A percentile compares a stretch with the other conserved stretches of the same genome.
Conservation (phyloP, 2,113 vertebrate genomes). For the Heptranchias perlo region DNA sequence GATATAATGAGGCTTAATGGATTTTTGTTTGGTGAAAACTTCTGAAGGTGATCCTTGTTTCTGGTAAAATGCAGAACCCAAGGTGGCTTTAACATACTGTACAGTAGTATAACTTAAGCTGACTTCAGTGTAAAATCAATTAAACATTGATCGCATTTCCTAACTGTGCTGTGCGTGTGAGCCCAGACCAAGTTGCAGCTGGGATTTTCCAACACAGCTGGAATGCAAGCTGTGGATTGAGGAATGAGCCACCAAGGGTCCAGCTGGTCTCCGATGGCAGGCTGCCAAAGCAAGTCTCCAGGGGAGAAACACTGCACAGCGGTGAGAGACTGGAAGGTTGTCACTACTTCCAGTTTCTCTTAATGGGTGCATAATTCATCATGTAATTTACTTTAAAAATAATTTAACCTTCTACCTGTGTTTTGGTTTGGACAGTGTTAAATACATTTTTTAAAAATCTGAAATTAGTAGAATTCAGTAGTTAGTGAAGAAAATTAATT, state of each 20-base stretch:
- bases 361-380: background rate
- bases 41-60: background rate
- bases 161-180: background rate
- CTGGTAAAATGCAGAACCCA: background rate
- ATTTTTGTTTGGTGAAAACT: background rate
- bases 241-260: background rate
- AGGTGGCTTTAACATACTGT: background rate
- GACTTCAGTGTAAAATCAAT: background rate
- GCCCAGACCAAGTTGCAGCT: background rate
- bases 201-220: background rate
- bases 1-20: background rate
- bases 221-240: background rate
- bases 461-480: background rate
- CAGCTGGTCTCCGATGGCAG: background rate
- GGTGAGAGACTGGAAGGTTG: background rate
- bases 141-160: background rate
- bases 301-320: background rate
- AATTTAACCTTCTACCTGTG: background rate
- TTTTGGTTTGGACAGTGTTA: background rate
- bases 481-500: background rate
- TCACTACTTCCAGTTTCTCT: background rate
- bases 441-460: background rate
- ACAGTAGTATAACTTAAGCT: background rate
- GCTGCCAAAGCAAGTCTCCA: background rate
- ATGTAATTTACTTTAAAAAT: background rate